A percentile compares a stretch with the other conserved stretches of the same genome.
Conservation (phyloP, 2,888 invertebrate genomes). For the Leucania comma region DNA sequence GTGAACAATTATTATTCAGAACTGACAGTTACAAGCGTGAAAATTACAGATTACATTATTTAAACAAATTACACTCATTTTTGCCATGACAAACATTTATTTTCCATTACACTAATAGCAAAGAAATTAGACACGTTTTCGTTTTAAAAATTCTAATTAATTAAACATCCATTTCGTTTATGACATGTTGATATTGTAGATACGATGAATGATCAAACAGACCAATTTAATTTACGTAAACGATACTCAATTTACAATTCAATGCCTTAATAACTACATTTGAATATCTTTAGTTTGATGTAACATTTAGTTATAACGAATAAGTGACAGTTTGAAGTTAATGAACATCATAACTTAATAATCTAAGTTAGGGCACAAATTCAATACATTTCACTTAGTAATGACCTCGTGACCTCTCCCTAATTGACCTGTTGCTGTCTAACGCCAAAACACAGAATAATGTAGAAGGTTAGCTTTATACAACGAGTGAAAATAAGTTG, state of each 20-base stretch:
- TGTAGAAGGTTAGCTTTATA: neutral
- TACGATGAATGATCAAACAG: constrained; percentile 11
- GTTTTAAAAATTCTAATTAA: constrained; percentile 24
- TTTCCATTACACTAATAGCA: constrained; percentile 27
- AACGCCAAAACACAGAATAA: neutral
- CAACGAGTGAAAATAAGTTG: no score
- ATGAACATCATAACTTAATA: constrained; percentile 19
- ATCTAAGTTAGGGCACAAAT: constrained; percentile 31
- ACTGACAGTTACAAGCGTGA: neutral
- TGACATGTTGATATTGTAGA: constrained; percentile 12
- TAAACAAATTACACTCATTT: neutral
- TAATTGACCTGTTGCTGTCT: constrained; percentile 57
- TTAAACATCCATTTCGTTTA: constrained; percentile 22
- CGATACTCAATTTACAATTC: constrained; percentile 6
- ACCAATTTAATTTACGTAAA: constrained; percentile 21
- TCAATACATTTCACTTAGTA: constrained; percentile 57
- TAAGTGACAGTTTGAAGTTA: neutral
- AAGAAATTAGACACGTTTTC: neutral
- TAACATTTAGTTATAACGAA: neutral
- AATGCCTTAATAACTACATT: constrained; percentile 2
- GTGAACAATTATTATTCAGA: constrained; percentile 9
- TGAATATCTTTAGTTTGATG: neutral
- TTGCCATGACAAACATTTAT: neutral
- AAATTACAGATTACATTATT: neutral
- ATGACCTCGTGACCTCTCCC: constrained; percentile 35